Evolutionary conservation across 2,797 vertebrate genomes (phyloP).

Genomic region (Morus bassanus): DNA sequence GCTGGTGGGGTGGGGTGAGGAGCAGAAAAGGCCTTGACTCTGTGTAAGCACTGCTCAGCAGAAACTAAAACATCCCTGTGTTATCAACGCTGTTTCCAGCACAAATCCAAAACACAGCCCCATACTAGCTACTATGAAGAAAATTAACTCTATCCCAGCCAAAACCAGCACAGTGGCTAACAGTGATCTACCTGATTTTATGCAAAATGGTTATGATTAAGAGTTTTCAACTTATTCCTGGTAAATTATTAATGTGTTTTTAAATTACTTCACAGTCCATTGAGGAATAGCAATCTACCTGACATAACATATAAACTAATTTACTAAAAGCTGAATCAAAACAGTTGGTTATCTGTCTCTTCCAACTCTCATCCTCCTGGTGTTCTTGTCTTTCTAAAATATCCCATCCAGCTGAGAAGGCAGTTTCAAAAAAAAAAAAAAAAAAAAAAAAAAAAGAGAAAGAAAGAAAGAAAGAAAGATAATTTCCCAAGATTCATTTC

Average conservation of each 20-base stretch:
- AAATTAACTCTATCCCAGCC: too few species aligned
- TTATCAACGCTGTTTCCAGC: too few species aligned
- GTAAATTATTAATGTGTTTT: neutral
- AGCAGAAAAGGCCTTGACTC: too few species aligned
- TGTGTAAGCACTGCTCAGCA: too few species aligned
- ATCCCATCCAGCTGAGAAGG: neutral
- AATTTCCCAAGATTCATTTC: neutral
- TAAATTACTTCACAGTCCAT: neutral
- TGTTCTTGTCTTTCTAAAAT: neutral
- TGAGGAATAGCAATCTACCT: neutral
- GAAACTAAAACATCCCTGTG: too few species aligned
- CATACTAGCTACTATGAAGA: too few species aligned
- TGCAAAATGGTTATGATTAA: neutral
- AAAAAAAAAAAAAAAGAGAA: too few species aligned
- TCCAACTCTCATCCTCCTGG: neutral
- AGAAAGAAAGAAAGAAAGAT: neutral
- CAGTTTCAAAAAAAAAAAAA: neutral
- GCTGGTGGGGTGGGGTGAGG: too few species aligned
- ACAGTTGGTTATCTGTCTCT: neutral
- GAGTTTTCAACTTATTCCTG: neutral
- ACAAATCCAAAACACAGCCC: too few species aligned
- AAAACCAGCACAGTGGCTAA: neutral
- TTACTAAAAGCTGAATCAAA: neutral
- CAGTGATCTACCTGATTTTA: neutral
- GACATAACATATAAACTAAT: neutral